phyloP scores from a whole-genome alignment of 2,888 invertebrate species.

The Pandemis corylana region DNA sequence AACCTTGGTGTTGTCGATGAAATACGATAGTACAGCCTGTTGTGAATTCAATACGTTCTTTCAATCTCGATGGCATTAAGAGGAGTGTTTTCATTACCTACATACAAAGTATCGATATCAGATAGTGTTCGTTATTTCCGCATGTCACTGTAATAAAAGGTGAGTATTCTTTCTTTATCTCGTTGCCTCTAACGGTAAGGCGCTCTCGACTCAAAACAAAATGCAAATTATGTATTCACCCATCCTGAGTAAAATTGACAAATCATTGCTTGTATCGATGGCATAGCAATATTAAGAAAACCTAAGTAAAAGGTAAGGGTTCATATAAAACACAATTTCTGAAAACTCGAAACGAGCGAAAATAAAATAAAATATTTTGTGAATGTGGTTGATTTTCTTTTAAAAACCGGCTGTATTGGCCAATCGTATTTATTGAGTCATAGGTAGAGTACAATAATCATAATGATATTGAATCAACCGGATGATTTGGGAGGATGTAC shows the following conservation, averaged over 20 bases:
- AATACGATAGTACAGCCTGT: neutral
- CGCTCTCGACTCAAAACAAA: constrained; percentile 41
- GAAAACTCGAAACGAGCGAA: neutral
- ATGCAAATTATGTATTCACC: constrained; percentile 46
- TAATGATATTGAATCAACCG: too few species aligned
- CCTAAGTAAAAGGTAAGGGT: neutral
- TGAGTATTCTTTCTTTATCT: constrained; percentile 40
- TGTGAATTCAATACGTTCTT: constrained; percentile 4
- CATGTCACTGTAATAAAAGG: constrained; percentile 37
- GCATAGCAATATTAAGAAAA: neutral
- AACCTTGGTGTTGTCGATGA: constrained; percentile 6
- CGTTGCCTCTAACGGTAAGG: constrained; percentile 45
- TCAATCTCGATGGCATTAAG: constrained; percentile 18
- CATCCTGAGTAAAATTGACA: constrained; percentile 46
- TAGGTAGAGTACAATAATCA: too few species aligned
- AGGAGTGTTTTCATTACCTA: constrained; percentile 18
- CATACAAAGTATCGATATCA: constrained; percentile 17
- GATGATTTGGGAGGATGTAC: too few species aligned
- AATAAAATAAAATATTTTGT: too few species aligned
- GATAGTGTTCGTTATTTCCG: constrained; percentile 21
- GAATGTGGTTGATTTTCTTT: too few species aligned
- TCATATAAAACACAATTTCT: neutral
- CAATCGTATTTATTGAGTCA: too few species aligned
- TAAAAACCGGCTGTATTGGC: too few species aligned
- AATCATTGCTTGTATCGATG: constrained; percentile 43